Conservation (phyloP, 2,888 invertebrate species). For the Ecliptopera silaceata region DNA sequence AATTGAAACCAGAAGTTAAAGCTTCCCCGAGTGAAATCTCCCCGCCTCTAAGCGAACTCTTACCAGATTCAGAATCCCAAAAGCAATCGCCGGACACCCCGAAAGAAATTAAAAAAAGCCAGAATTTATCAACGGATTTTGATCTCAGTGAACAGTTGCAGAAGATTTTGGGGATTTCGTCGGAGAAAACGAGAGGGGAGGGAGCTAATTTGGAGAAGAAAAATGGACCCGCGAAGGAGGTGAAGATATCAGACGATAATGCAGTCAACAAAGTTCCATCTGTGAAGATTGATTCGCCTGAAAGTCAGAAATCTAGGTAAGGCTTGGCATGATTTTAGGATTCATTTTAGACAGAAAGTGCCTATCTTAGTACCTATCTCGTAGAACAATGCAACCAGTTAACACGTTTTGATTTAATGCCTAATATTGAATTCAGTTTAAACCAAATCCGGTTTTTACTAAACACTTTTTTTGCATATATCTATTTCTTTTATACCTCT, state of each 20-base stretch:
- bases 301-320: constrained; percentile 69
- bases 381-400: too few relatives aligned
- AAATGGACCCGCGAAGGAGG: constrained; percentile 64
- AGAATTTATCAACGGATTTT: constrained; percentile 78
- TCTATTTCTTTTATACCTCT: too few relatives aligned
- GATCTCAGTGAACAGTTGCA: constrained; percentile 78
- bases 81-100: constrained; percentile 75
- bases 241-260: constrained; percentile 68
- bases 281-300: constrained; percentile 79
- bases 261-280: constrained; percentile 64
- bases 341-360: too few relatives aligned
- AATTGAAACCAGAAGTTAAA: constrained; percentile 61
- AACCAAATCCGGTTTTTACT: too few relatives aligned
- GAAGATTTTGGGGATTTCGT: constrained; percentile 76
- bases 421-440: too few relatives aligned
- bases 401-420: too few relatives aligned
- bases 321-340: too few relatives aligned
- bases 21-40: constrained; percentile 77
- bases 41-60: constrained; percentile 64
- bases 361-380: too few relatives aligned
- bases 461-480: too few relatives aligned
- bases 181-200: constrained; percentile 72
- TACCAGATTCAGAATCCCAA: constrained; percentile 62
- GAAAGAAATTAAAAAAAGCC: constrained; percentile 77
- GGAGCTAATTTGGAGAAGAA: constrained; percentile 60